A percentile compares a stretch with the other conserved stretches of the same genome.
These are phyloP conservation scores for Zoroaster sp. DNA, from an alignment of 53 echinoderm and acorn worm species.

Conservation along the genomic window DNA sequence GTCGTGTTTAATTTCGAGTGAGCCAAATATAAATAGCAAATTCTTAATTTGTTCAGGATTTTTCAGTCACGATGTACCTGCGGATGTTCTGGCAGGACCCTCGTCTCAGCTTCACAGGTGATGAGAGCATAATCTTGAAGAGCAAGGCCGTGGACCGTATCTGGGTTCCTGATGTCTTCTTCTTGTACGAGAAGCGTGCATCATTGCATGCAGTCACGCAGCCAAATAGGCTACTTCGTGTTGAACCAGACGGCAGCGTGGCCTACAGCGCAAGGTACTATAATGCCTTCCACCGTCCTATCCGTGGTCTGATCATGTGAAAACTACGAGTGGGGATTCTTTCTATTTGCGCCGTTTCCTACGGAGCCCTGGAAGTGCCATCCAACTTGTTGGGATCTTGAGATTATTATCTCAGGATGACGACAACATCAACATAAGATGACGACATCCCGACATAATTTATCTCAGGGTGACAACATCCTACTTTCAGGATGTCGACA, in stretches of 20 bases:
- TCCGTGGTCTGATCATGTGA: not conserved
- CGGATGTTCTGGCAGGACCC: constrained; percentile 50
- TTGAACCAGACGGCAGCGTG: constrained; percentile 14
- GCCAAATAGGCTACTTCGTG: constrained; percentile 24
- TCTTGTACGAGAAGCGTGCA: constrained; percentile 43
- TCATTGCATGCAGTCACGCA: constrained; percentile 40
- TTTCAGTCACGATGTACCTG: constrained; percentile 50
- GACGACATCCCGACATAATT: no score
- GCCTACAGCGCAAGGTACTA: constrained; percentile 52
- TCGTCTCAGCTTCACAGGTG: constrained; percentile 13
- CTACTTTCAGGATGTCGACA: no score
- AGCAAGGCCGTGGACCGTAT: constrained; percentile 25
- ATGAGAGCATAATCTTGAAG: constrained; percentile 37
- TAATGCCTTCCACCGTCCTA: no score
- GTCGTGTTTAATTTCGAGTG: no score
- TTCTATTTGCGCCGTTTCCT: not conserved
- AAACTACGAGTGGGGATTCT: not conserved
- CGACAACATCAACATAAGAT: no score
- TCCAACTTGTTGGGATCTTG: no score
- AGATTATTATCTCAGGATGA: no score
- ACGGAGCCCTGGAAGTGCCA: no score
- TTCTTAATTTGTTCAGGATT: no score
- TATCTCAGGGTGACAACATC: no score
- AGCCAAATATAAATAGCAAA: no score
- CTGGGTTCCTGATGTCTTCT: constrained; percentile 49